Evolutionary conservation across 2,888 invertebrate species (phyloP).

Genomic region (Hedya salicella): DNA sequence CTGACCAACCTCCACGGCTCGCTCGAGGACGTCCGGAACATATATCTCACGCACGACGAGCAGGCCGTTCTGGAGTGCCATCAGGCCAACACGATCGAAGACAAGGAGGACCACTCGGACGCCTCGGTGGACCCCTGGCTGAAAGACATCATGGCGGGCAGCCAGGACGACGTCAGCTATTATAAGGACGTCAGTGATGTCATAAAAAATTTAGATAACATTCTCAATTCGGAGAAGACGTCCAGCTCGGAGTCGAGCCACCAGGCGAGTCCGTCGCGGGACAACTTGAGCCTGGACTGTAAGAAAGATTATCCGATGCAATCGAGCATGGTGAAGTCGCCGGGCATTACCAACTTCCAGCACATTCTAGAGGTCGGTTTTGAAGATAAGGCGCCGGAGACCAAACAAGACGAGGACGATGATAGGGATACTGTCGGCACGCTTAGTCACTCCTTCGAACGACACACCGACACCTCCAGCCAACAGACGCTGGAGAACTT

Average conservation of each 20-base stretch:
- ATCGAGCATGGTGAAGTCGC: conserved; percentile 78
- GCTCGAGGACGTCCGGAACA: conserved; percentile 84
- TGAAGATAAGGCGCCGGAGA: conserved; percentile 56
- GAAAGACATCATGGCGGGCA: conserved; percentile 84
- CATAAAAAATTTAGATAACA: conserved; percentile 87
- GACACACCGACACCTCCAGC: conserved; percentile 74
- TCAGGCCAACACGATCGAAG: conserved; percentile 72
- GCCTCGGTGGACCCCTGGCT: conserved; percentile 85
- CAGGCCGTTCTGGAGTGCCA: conserved; percentile 72
- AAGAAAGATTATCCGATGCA: conserved; percentile 76
- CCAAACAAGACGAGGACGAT: conserved; percentile 64
- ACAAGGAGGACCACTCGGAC: conserved; percentile 72
- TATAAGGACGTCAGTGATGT: conserved; percentile 86
- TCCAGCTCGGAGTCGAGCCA: conserved; percentile 86
- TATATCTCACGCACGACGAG: conserved; percentile 78
- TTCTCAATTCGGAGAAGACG: conserved; percentile 86
- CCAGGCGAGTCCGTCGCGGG: conserved; percentile 82
- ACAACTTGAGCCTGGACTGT: conserved; percentile 77
- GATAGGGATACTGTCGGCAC: conserved; percentile 77
- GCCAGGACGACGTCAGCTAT: conserved; percentile 86
- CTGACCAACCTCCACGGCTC: conserved; percentile 89
- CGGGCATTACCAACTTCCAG: conserved; percentile 78
- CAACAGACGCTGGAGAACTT: conserved; percentile 78
- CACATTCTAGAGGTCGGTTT: conserved; percentile 70
- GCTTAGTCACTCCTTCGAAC: conserved; percentile 78